Conservation (phyloP, 2,888 invertebrate genomes). For the Elmis aenea region DNA sequence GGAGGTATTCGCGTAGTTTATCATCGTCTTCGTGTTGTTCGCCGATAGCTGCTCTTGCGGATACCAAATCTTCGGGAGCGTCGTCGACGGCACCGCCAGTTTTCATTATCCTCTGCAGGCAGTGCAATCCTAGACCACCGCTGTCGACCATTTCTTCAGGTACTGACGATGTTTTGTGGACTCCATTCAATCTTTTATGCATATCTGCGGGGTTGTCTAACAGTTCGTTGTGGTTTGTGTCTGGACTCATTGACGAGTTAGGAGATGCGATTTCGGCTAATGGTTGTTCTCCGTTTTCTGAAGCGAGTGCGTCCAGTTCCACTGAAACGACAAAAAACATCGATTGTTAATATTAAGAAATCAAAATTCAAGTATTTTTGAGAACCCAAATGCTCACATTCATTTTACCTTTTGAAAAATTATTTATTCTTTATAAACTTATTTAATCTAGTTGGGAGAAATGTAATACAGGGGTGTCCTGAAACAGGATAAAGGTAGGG, state of each 20-base stretch:
- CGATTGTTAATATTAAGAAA: neutral
- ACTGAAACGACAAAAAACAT: constrained; percentile 36
- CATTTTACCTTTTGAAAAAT: no score
- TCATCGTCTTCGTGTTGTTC: constrained; percentile 40
- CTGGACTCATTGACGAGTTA: constrained; percentile 37
- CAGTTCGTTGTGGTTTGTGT: constrained; percentile 42
- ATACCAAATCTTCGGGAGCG: constrained; percentile 28
- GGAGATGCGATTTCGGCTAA: constrained; percentile 28
- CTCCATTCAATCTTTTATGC: constrained; percentile 27
- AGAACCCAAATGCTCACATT: no score
- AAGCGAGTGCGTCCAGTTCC: constrained; percentile 37
- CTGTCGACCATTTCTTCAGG: constrained; percentile 32
- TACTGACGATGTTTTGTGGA: constrained; percentile 31
- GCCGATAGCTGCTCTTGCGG: constrained; percentile 33
- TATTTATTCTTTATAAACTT: no score
- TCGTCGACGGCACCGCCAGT: constrained; percentile 35
- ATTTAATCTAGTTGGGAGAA: no score
- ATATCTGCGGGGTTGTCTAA: constrained; percentile 24
- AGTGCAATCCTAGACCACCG: constrained; percentile 32
- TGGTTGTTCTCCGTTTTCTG: constrained; percentile 30
- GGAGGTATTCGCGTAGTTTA: constrained; percentile 48
- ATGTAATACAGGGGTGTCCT: no score
- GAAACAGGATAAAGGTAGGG: no score
- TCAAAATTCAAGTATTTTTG: no score
- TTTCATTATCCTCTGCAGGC: constrained; percentile 28